Base-by-base conservation (phyloP, 1,140 invertebrate genomes). In the Dreissena rostriformis region DNA sequence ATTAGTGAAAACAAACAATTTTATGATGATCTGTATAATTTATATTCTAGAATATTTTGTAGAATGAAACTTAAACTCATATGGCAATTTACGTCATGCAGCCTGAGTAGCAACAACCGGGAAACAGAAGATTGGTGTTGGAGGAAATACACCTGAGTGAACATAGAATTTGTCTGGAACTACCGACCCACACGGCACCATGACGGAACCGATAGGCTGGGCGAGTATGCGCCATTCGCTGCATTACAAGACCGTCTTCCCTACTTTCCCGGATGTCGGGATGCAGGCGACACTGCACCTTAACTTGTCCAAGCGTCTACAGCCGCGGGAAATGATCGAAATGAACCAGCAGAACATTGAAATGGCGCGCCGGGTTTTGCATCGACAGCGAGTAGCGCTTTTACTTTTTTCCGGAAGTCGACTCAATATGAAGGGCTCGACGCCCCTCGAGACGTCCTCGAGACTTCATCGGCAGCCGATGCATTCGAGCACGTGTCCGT, bases 201-300 rank as follows among this genome's bases (percentile, higher is more conserved):
- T 83, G 82, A 53, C 71, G 19, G 73, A 83, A 70, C 82, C 82
- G 0, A 83, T 83, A 22, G 73, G 82, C 29, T 83, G 82, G 82
- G 26, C 82, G 49, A 83, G 73, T 39, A 68, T 63, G 66, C 82
- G 82, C 15, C 29, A 52, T 70, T 71, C 65, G 29, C 73, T 76
- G 10, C 82, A 83, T 51, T 83, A 83, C 67, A 83, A 77, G 73
- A 68, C 82, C 12, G 82, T 76, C 11, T 77, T 83, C 26, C 82
- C 82, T 1, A 39, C 17, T 15, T 8, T 83, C 6, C 74, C 82
- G n/a, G 82, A 83, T 71, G 51, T 68, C 19, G 66, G 82, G 15
- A 77, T 70, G 73, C 74, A 83, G 8, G 52, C 49, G 11, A 83
- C 49, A 12, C 55, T 83, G 8, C 82, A 83, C 39, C 53, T 22